Conservation (phyloP, 2,113 vertebrate genomes). For the Caloenas nicobarica region DNA sequence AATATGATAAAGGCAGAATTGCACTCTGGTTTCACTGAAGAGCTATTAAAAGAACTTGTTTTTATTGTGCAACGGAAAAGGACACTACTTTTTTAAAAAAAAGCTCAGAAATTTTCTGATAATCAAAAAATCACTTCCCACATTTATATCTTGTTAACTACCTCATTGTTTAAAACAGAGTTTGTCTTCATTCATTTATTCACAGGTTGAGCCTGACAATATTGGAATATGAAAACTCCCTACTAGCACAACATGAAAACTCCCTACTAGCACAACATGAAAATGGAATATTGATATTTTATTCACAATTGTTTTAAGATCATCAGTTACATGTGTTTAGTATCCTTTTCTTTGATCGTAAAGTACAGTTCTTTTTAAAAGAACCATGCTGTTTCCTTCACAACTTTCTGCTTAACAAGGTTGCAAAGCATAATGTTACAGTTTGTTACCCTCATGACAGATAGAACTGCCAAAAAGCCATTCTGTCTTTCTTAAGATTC, state of each 20-base stretch:
- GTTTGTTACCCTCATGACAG: constrained; percentile 22
- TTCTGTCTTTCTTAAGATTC: neutral
- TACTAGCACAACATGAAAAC: neutral
- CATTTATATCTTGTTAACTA: neutral
- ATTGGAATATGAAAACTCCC: neutral
- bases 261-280: neutral
- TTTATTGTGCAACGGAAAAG: neutral
- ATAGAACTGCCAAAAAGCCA: neutral
- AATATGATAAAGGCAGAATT: neutral
- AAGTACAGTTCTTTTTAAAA: neutral
- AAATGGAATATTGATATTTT: constrained; percentile 9
- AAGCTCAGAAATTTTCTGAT: neutral
- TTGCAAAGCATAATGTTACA: constrained; percentile 13
- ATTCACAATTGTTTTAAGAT: neutral
- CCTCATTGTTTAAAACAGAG: neutral
- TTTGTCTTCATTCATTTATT: neutral
- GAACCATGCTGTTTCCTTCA: neutral
- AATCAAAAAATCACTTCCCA: neutral
- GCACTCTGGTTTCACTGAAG: neutral
- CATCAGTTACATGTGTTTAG: neutral
- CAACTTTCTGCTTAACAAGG: constrained; percentile 17
- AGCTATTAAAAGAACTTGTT: neutral
- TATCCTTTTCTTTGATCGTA: neutral
- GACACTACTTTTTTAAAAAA: neutral
- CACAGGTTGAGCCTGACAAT: neutral